Conservation (phyloP, 30 jellyfish, hydroid and myxozoan species). For the Sanderia malayensis region DNA sequence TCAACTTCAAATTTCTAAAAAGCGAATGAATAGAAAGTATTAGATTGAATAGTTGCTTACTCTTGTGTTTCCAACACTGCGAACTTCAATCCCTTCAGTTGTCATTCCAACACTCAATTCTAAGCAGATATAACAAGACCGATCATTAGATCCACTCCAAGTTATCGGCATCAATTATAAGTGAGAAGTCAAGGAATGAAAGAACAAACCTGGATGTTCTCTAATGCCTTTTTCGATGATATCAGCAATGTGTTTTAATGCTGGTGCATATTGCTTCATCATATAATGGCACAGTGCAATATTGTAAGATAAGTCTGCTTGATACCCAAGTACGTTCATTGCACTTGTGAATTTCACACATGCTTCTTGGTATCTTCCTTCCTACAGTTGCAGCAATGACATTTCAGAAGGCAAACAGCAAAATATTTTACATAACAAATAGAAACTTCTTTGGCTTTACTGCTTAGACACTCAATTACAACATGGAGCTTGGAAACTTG, state of each 20-base stretch:
- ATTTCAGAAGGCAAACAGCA: too few relatives aligned
- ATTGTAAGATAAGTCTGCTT: slow-evolving; percentile 86
- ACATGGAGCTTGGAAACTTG: too few relatives aligned
- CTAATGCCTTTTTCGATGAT: slow-evolving; percentile 89
- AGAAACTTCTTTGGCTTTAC: too few relatives aligned
- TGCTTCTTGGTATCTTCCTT: slow-evolving; percentile 87
- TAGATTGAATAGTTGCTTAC: slow-evolving; percentile 38
- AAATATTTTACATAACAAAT: too few relatives aligned
- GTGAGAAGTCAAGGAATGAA: background rate
- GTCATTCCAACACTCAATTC: slow-evolving; percentile 99
- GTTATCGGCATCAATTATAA: background rate
- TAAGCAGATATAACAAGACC: background rate
- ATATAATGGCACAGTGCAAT: slow-evolving; percentile 89
- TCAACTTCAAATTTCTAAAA: too few relatives aligned
- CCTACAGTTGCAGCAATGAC: too few relatives aligned
- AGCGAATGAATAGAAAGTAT: too few relatives aligned
- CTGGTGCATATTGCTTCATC: slow-evolving; percentile 97
- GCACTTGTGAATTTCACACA: slow-evolving; percentile 89
- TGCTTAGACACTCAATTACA: too few relatives aligned
- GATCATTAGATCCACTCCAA: background rate
- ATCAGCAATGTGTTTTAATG: slow-evolving; percentile 94
- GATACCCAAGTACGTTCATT: slow-evolving; percentile 89
- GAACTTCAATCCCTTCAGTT: slow-evolving; percentile 96
- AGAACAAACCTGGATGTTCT: slow-evolving; percentile 85
- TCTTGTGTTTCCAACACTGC: slow-evolving; percentile 96